Percentiles rank a stretch among this genome's conserved stretches.
These are phyloP conservation scores for Phyto melanocephala DNA, from an alignment of 2,888 invertebrate genomes.

Conservation along the genomic window DNA sequence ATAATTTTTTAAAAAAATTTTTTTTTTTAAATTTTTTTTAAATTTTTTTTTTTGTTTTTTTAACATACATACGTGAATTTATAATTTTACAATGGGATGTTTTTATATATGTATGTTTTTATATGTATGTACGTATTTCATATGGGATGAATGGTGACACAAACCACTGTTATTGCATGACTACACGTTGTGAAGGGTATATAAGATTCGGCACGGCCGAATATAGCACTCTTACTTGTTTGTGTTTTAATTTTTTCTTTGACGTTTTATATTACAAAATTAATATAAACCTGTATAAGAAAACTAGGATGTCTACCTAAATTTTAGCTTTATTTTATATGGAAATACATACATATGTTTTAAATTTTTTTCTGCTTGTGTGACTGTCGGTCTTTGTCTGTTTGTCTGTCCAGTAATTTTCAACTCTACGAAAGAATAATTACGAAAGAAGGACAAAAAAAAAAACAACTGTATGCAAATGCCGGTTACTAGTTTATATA, in stretches of 20 bases:
- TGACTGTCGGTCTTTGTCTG: slow-evolving; percentile 21
- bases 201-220: no score
- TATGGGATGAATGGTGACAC: no score
- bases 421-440: slow-evolving; percentile 44
- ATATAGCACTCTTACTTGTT: slow-evolving; percentile 25
- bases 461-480: slow-evolving; percentile 59
- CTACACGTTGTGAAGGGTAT: no score
- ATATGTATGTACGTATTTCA: no score
- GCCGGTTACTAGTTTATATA: slow-evolving; percentile 63
- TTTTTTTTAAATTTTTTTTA: no score
- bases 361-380: slow-evolving; percentile 8
- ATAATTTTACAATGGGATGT: no score
- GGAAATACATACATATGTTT: slow-evolving; percentile 7
- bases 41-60: no score
- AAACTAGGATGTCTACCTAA: slow-evolving; percentile 61
- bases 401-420: slow-evolving; percentile 11
- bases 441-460: slow-evolving; percentile 21
- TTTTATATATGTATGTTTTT: no score
- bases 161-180: no score
- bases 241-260: background rate
- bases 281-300: slow-evolving; percentile 50
- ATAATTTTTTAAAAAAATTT: no score
- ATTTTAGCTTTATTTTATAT: slow-evolving; percentile 14
- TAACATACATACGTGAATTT: no score
- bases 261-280: slow-evolving; percentile 40